These are phyloP conservation scores for Xenopus borealis DNA, from an alignment of 2,113 vertebrate genomes.

Conservation along the genomic window DNA sequence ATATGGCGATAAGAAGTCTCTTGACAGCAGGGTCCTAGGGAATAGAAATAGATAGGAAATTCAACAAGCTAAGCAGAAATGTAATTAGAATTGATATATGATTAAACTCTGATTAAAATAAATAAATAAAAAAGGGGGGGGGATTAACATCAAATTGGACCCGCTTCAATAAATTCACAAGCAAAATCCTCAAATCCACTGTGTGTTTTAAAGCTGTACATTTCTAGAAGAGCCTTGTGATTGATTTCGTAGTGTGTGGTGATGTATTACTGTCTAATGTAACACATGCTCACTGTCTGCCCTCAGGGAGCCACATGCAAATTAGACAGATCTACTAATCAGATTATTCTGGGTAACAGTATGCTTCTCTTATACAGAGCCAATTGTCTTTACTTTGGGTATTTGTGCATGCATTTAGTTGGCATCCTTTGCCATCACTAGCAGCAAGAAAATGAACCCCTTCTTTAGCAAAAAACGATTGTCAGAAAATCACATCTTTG, in stretches of 20 bases:
- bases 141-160: slow-evolving; percentile 27
- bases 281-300: slow-evolving; percentile 46
- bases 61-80: slow-evolving; percentile 15
- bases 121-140: slow-evolving; percentile 1
- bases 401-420: slow-evolving; percentile 22
- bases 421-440: slow-evolving; percentile 6
- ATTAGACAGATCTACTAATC: slow-evolving; percentile 46
- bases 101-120: slow-evolving; percentile 21
- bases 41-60: too few species aligned
- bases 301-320: slow-evolving; percentile 45
- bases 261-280: slow-evolving; percentile 46
- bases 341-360: slow-evolving; percentile 43
- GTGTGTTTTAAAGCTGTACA: slow-evolving; percentile 33
- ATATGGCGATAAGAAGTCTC: not conserved
- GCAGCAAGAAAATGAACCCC: not conserved
- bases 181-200: slow-evolving; percentile 23
- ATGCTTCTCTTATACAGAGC: slow-evolving; percentile 26
- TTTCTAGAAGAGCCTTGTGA: slow-evolving; percentile 31
- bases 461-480: not conserved
- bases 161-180: slow-evolving; percentile 31
- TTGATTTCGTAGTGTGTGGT: slow-evolving; percentile 46
- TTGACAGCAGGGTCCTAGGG: too few species aligned
- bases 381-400: slow-evolving; percentile 30
- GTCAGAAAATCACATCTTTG: slow-evolving; percentile 19
- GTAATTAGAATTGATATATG: slow-evolving; percentile 33